Percentiles rank a stretch among this genome's conserved stretches.
These are phyloP conservation scores for Xanthostigma xanthostigma DNA, from an alignment of 2,888 invertebrate species.

Conservation along the genomic window DNA sequence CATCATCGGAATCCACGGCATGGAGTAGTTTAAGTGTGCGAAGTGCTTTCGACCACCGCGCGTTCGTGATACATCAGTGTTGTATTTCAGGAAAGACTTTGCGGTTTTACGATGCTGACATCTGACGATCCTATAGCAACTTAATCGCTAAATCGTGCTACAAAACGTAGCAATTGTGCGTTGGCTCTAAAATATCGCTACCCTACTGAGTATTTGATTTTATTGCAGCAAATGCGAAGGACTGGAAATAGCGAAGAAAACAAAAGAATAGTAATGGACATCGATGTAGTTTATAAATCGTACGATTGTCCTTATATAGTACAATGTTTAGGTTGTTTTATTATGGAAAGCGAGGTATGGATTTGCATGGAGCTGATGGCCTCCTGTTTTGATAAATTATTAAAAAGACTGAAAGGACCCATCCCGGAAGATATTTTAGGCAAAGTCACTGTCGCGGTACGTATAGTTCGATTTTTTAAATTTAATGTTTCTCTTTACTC, in stretches of 20 bases:
- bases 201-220: conserved; percentile 6
- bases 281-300: conserved; percentile 95
- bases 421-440: conserved; percentile 94
- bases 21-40: too few species aligned
- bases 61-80: too few species aligned
- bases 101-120: too few species aligned
- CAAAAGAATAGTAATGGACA: conserved; percentile 95
- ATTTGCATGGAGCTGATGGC: conserved; percentile 99
- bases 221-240: conserved; percentile 78
- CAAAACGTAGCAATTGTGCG: too few species aligned
- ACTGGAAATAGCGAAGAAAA: conserved; percentile 95
- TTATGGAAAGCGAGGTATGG: conserved; percentile 95
- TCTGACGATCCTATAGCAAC: too few species aligned
- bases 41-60: too few species aligned
- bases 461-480: not conserved
- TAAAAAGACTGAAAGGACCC: conserved; percentile 71
- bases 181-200: not conserved
- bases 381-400: conserved; percentile 93
- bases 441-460: conserved; percentile 89
- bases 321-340: conserved; percentile 93
- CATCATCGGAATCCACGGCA: too few species aligned
- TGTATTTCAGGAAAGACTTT: too few species aligned
- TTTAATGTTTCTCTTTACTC: not conserved
- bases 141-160: too few species aligned
- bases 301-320: conserved; percentile 96